These are phyloP conservation scores for Parasteatoda tepidariorum DNA, from an alignment of 1,140 invertebrate species.

Conservation along the genomic window DNA sequence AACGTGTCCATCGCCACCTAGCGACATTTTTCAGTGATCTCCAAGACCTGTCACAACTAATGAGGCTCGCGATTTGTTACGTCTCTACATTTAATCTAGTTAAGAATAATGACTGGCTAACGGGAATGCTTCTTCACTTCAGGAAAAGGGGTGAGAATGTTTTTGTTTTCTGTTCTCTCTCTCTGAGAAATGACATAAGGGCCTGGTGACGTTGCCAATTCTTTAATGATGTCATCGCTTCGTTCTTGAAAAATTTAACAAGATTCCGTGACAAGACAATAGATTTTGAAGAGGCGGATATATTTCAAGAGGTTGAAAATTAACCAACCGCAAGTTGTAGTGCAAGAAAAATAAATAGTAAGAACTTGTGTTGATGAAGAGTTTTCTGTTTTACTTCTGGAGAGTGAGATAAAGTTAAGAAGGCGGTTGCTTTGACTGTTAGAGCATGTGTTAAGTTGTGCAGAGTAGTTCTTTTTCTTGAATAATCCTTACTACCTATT, in stretches of 20 bases:
- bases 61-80: constrained; percentile 26
- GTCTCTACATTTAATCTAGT: constrained; percentile 22
- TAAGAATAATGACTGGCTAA: constrained; percentile 32
- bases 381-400: too few species aligned
- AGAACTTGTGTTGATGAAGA: too few species aligned
- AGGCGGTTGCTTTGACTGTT: too few species aligned
- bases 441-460: too few species aligned
- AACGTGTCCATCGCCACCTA: constrained; percentile 26
- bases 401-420: too few species aligned
- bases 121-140: background rate
- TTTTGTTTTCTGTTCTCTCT: constrained; percentile 25
- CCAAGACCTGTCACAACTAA: constrained; percentile 34
- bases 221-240: constrained; percentile 33
- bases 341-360: too few species aligned
- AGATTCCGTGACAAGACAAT: constrained; percentile 7
- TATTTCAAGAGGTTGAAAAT: too few species aligned
- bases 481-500: too few species aligned
- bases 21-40: constrained; percentile 31
- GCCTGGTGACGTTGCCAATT: constrained; percentile 17
- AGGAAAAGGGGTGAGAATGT: constrained; percentile 11
- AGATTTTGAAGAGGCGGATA: constrained; percentile 25
- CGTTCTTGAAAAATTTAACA: constrained; percentile 1
- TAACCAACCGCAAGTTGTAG: too few species aligned
- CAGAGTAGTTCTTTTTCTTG: too few species aligned
- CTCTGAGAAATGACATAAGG: background rate